Percentiles rank a stretch among this genome's conserved stretches.
phyloP scores from a whole-genome alignment of 2,113 vertebrate species.

The Macroglossus sobrinus region DNA sequence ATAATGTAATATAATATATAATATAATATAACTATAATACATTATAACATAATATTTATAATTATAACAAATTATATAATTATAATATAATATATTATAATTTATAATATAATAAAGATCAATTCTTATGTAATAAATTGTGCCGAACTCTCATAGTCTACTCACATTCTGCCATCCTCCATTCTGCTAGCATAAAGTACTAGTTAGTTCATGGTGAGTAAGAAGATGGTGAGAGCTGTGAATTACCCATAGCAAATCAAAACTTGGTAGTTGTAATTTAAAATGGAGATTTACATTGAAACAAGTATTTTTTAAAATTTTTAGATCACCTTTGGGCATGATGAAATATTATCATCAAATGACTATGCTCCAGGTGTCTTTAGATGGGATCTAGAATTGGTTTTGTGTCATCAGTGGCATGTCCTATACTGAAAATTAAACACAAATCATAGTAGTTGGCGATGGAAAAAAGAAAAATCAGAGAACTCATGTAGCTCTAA shows the following conservation, averaged over 20 bases:
- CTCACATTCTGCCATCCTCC: background rate
- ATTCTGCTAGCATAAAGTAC: background rate
- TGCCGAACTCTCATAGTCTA: background rate
- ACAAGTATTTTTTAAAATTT: background rate
- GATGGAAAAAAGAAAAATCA: background rate
- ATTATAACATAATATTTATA: too few relatives aligned
- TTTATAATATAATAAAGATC: background rate
- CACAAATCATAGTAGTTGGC: background rate
- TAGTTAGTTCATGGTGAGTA: background rate
- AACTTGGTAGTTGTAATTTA: background rate
- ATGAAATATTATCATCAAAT: background rate
- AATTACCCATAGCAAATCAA: background rate
- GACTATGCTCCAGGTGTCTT: background rate
- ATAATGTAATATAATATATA: too few relatives aligned
- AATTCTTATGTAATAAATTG: background rate
- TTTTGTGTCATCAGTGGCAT: background rate
- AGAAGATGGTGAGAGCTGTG: background rate
- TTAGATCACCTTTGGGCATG: background rate
- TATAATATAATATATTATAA: too few relatives aligned
- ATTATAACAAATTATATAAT: too few relatives aligned
- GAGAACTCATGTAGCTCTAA: background rate
- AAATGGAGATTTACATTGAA: background rate
- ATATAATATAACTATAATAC: too few relatives aligned
- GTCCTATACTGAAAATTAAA: background rate
- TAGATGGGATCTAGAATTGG: background rate